Conservation (phyloP, 2,797 vertebrate genomes). For the Platalea minor region DNA sequence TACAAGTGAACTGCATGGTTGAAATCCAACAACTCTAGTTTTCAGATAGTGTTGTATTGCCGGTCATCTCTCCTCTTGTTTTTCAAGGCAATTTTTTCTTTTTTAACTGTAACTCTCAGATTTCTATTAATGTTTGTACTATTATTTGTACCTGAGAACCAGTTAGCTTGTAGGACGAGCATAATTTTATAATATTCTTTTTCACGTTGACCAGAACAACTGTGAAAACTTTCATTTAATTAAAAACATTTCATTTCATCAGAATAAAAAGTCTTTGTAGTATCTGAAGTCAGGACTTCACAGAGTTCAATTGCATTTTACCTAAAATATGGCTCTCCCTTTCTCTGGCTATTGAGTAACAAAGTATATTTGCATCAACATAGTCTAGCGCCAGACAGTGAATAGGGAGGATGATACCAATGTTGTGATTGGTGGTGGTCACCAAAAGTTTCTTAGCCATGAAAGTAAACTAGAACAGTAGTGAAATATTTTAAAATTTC, state of each 20-base stretch:
- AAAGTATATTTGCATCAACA: not conserved
- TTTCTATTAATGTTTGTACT: not conserved
- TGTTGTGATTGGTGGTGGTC: not conserved
- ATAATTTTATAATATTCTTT: not conserved
- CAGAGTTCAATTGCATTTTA: not conserved
- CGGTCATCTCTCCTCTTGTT: not conserved
- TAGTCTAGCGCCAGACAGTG: not conserved
- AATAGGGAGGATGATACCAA: not conserved
- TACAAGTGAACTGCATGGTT: not conserved
- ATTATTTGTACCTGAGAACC: not conserved
- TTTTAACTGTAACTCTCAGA: not conserved
- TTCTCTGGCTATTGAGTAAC: not conserved
- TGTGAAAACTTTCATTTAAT: not conserved
- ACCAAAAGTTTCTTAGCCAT: not conserved
- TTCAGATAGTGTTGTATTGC: not conserved
- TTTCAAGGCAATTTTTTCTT: not conserved
- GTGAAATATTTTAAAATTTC: not conserved
- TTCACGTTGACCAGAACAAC: not conserved
- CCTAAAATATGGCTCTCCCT: not conserved
- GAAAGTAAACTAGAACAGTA: not conserved
- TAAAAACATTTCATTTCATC: not conserved
- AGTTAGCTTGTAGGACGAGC: not conserved
- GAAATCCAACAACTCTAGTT: not conserved
- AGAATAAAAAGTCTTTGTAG: not conserved
- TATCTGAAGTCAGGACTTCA: not conserved